A percentile compares a stretch with the other conserved stretches of the same genome.
These are phyloP conservation scores for Chondrosia reniformis DNA, from an alignment of 37 sponge, comb jelly and placozoan species.

Conservation along the genomic window DNA sequence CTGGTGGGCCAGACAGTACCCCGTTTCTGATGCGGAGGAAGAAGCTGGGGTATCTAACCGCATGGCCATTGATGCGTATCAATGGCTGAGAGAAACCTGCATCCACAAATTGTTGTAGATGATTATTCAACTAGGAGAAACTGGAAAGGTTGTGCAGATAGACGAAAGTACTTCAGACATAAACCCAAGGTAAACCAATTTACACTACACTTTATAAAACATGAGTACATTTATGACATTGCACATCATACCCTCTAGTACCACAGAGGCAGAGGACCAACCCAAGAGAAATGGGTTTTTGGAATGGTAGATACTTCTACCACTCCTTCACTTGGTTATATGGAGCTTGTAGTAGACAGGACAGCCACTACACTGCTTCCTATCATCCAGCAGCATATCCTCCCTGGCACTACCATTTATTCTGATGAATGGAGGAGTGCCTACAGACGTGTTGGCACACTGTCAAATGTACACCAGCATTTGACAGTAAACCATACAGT, in stretches of 20 bases:
- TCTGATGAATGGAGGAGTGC: conserved; percentile 63
- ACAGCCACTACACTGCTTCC: conserved; percentile 61
- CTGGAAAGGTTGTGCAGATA: conserved; percentile 39
- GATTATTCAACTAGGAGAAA: conserved; percentile 29
- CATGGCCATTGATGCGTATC: conserved; percentile 50
- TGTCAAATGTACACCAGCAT: conserved; percentile 36
- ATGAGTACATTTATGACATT: neutral
- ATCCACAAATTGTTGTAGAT: neutral
- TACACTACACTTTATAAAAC: no score
- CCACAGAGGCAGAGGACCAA: conserved; percentile 47
- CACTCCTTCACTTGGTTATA: conserved; percentile 47
- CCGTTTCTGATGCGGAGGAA: conserved; percentile 25
- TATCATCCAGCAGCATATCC: conserved; percentile 42
- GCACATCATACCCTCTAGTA: conserved; percentile 7
- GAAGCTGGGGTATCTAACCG: conserved; percentile 25
- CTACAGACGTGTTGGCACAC: conserved; percentile 23
- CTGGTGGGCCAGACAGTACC: conserved; percentile 44
- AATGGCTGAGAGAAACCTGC: conserved; percentile 56
- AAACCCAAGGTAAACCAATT: conserved; percentile 33
- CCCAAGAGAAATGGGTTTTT: conserved; percentile 59
- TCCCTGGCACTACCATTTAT: conserved; percentile 44
- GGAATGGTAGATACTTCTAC: conserved; percentile 44
- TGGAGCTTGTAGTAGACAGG: conserved; percentile 47
- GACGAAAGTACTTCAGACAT: conserved; percentile 51
- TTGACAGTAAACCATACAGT: conserved; percentile 54